Evolutionary conservation across 2,797 vertebrate species (phyloP), one percentile per base, ranked within the genome.

Genomic region (Fringilla coelebs): DNA sequence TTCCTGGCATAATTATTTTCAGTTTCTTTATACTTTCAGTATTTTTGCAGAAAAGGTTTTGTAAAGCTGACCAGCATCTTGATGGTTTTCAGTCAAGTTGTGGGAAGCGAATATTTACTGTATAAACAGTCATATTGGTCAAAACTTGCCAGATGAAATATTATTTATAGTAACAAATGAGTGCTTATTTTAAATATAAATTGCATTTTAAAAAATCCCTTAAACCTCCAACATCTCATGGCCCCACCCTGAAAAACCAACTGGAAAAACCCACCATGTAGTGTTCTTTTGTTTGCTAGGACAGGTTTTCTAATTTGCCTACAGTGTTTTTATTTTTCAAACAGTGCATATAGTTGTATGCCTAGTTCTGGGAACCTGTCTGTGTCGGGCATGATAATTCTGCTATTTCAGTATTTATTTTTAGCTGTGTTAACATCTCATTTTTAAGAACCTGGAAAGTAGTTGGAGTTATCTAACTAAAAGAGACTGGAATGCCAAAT

Each of bases 401-500:
- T 81, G 38, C 49, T 92, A 5, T 74, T 94, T 85, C 76, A 51
- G 32, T 68, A n/a, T 82, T 87, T 89, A 54, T 83, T 93, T 96
- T 78, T 83, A 91, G 17, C 52, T 68, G 3, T 68, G 68, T 88
- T 94, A 94, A 80, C 60, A 65, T 74, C 17, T 71, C 9, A 10
- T 65, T 91, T 94, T 72, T 72, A 80, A 80, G 85, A 94, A 83
- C 65, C 68, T 88, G 73, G 79, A 75, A 78, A 74, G 70, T 41
- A 71, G 29, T 77, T 94, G 52, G 58, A 72, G 70, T 24, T 68
- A 62, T 32, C 57, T 77, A 78, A 57, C 79, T 90, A n/a, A 58
- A 78, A 78, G 48, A 75, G 80, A 63, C 36, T 63, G 49, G 32
- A 54, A 80, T 81, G 24, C 46, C 62, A 38, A 54, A 31, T 93